Evolutionary conservation across 2,113 vertebrate genomes (phyloP), one percentile per base, ranked within the genome.

Genomic region (Vireo altiloquus): DNA sequence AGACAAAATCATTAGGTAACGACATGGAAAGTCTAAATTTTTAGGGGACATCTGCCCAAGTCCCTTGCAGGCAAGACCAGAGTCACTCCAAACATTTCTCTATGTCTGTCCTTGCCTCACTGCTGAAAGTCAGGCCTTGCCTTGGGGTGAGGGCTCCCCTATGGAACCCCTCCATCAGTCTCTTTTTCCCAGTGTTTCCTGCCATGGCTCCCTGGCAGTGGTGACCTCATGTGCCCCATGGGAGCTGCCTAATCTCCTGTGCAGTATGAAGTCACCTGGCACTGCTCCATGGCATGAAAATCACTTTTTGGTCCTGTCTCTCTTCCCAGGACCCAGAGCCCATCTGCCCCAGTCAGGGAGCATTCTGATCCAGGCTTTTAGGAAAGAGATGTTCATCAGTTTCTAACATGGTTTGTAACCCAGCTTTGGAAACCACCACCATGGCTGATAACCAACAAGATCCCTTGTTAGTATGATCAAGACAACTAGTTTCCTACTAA

Each of bases 111-210:
- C 31, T 81, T 68, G 15, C 37, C 70, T 75, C 47, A 23, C 7
- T 33, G 12, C 24, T 40, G 57, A 65, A 54, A 74, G 56, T 12
- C 12, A 30, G 16, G 44, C 52, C 50, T 65, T 0, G 0, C 28
- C 15, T 18, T 2, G 0, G 19, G 6, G 1, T 39, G 24, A 52
- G 0, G 2, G 12, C 12, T 78, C 5, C 11, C 11, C 25, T 2
- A 3, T 2, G 9, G n/a, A 52, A 56, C 3, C 1, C 22, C 15
- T 50, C 39, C 78, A 33, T 7, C n/a, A 63, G 9, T 13, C 33
- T 31, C 64, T 54, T 85, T 44, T 88, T 57, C 74, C 44, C 22
- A 14, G 19, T 21, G 24, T 31, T 84, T 44, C 53, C 49, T 35
- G 31, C 42, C 13, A 18, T 3, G 6, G 24, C 13, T 87, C 35